A percentile compares a stretch with the other conserved stretches of the same genome.
These are phyloP conservation scores for Python bivittatus DNA, from an alignment of 2,113 vertebrate species.

Conservation along the genomic window DNA sequence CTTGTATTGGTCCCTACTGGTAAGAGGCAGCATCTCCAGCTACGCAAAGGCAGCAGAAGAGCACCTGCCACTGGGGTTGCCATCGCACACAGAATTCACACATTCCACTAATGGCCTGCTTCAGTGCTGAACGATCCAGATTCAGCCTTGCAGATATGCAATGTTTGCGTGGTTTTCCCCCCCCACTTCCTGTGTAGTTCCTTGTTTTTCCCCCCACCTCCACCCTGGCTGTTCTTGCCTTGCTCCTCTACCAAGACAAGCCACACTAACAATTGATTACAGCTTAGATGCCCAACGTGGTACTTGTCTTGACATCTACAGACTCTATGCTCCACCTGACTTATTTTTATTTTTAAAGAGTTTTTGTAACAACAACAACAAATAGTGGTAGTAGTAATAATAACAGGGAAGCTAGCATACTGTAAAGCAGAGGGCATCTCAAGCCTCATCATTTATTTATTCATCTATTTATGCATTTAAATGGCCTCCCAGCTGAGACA, in stretches of 20 bases:
- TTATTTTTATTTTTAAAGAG: background rate
- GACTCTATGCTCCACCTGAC: background rate
- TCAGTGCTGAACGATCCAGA: background rate
- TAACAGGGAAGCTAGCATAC: background rate
- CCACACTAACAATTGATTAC: background rate
- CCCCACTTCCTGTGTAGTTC: background rate
- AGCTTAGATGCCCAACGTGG: background rate
- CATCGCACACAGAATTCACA: background rate
- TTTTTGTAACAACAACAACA: background rate
- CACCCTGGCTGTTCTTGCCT: too few relatives aligned
- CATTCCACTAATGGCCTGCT: background rate
- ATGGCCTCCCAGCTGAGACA: background rate
- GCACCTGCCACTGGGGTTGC: too few relatives aligned
- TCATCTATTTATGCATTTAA: background rate
- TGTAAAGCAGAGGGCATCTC: background rate
- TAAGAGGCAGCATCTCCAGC: background rate
- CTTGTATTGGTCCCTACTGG: background rate
- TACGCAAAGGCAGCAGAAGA: background rate
- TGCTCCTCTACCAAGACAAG: background rate
- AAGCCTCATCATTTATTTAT: background rate
- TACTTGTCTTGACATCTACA: background rate
- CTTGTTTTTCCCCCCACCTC: background rate
- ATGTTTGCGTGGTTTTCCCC: too few relatives aligned
- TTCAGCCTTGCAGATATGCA: background rate
- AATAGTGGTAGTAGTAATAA: background rate